A percentile compares a stretch with the other conserved stretches of the same genome.
Evolutionary conservation across 2,888 invertebrate genomes (phyloP).

Genomic region (Hirtodrosophila alboralis): DNA sequence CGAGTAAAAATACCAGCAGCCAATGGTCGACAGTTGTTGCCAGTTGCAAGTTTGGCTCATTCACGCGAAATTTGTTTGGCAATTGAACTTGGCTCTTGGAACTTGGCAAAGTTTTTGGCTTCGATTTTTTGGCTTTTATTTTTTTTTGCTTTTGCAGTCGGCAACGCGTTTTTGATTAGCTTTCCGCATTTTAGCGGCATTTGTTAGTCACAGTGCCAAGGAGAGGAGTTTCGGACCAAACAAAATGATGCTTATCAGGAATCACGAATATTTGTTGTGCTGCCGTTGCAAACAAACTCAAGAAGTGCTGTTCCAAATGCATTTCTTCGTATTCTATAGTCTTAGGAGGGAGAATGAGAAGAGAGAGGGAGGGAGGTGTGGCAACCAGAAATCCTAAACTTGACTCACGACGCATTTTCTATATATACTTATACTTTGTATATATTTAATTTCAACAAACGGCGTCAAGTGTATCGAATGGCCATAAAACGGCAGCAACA

Average conservation of each 20-base stretch:
- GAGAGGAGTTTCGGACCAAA: constrained; percentile 47
- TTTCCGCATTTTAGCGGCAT: constrained; percentile 80
- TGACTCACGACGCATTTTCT: constrained; percentile 80
- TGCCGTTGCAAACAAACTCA: constrained; percentile 64
- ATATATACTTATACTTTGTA: constrained; percentile 41
- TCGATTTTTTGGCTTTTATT: no score
- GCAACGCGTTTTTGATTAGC: constrained; percentile 82
- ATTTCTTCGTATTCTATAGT: constrained; percentile 45
- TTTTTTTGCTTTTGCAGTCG: constrained; percentile 31
- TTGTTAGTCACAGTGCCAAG: constrained; percentile 51
- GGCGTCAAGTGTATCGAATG: constrained; percentile 78
- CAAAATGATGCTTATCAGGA: constrained; percentile 83
- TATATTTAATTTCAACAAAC: constrained; percentile 65
- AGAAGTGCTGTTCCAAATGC: constrained; percentile 79
- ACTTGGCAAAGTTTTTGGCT: constrained; percentile 55
- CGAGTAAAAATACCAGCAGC: constrained; percentile 67
- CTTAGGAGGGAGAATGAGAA: constrained; percentile 18
- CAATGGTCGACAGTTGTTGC: constrained; percentile 23
- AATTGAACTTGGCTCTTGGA: constrained; percentile 83
- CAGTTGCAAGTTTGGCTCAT: constrained; percentile 48
- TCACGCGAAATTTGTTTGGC: constrained; percentile 81
- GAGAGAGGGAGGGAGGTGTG: constrained; percentile 9
- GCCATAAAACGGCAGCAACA: constrained; percentile 28
- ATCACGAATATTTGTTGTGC: constrained; percentile 84
- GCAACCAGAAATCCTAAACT: constrained; percentile 74